Evolutionary conservation across 2,113 vertebrate genomes (phyloP).

Genomic region (Ciconia stormi): DNA sequence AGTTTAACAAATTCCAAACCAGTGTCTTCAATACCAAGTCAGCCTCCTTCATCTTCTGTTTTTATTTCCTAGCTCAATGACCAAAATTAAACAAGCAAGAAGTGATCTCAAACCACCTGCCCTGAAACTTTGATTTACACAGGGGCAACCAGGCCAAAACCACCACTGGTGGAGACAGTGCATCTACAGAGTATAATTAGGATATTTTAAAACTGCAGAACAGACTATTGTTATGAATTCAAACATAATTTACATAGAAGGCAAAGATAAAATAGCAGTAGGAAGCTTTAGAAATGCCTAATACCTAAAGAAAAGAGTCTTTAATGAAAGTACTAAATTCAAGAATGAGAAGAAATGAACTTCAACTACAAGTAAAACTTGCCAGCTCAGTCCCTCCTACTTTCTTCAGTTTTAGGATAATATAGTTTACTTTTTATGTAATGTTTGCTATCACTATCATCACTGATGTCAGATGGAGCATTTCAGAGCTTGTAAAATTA

Average conservation of each 20-base stretch:
- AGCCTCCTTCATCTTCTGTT: background rate
- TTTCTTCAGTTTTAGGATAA: background rate
- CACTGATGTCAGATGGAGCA: background rate
- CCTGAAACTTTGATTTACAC: background rate
- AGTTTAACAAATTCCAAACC: background rate
- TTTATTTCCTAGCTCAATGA: background rate
- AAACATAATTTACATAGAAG: background rate
- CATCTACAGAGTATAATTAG: accelerated
- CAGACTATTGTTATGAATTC: background rate
- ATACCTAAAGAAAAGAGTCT: background rate
- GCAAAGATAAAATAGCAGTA: background rate
- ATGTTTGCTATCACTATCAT: background rate
- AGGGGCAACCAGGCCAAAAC: background rate
- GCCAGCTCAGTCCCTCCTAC: background rate
- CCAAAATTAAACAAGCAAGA: background rate
- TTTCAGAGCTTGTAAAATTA: background rate
- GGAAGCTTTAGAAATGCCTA: background rate
- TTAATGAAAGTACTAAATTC: background rate
- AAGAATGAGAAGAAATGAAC: background rate
- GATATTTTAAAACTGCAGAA: background rate
- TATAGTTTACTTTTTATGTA: background rate
- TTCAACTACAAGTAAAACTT: background rate
- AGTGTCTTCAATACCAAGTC: background rate
- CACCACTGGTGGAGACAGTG: accelerated
- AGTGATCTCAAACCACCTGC: background rate